Conservation (phyloP, 1,140 invertebrate species). For the Drosophila prosaltans region DNA sequence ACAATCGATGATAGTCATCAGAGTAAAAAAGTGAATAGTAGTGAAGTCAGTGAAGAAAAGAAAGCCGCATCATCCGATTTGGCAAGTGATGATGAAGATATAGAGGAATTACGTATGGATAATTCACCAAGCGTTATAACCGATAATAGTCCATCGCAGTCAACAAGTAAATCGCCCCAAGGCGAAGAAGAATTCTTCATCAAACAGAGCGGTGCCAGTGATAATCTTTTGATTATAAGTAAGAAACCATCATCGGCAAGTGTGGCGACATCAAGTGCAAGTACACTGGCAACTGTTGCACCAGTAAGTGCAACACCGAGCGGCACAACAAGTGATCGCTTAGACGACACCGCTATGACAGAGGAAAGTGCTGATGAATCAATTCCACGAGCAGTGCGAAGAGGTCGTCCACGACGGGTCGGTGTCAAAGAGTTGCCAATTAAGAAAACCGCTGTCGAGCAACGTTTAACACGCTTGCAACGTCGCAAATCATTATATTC, state of each 20-base stretch:
- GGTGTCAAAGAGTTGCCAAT: conserved; percentile 47
- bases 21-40: background rate
- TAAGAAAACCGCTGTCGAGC: conserved; percentile 27
- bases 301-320: no score
- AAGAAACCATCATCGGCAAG: conserved; percentile 35
- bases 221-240: conserved; percentile 52
- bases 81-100: background rate
- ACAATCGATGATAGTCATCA: background rate
- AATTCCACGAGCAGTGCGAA: conserved; percentile 9
- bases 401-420: conserved; percentile 7
- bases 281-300: no score
- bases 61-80: background rate
- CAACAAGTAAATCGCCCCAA: background rate
- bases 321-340: conserved; percentile 1
- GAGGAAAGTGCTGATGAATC: conserved; percentile 39
- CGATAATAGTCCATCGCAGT: background rate
- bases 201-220: conserved; percentile 38
- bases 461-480: conserved; percentile 53
- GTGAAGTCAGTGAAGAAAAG: background rate
- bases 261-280: no score
- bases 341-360: conserved; percentile 31
- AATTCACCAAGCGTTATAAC: background rate
- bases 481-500: conserved; percentile 50
- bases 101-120: background rate
- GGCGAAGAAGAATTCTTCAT: conserved; percentile 48